A percentile compares a stretch with the other conserved stretches of the same genome.
Evolutionary conservation across 1,140 invertebrate genomes (phyloP).

Genomic region (Drosophila fuyamai): DNA sequence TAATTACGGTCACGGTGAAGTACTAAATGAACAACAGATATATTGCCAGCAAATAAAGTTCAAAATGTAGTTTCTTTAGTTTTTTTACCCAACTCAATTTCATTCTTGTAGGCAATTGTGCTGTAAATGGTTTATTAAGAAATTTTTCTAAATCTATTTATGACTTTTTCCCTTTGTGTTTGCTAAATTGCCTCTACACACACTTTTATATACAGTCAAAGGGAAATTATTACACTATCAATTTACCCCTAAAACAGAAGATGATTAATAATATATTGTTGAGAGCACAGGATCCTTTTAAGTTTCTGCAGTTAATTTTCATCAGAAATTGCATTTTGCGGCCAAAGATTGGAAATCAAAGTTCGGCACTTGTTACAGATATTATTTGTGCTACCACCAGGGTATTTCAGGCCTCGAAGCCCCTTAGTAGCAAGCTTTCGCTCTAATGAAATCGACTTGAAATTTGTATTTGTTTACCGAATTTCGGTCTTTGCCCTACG

Average conservation of each 20-base stretch:
- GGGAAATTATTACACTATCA: not conserved
- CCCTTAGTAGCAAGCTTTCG: not conserved
- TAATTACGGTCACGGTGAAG: too few relatives aligned
- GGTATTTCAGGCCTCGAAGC: not conserved
- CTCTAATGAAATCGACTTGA: conserved; percentile 8
- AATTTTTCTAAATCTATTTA: too few relatives aligned
- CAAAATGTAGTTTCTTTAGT: too few relatives aligned
- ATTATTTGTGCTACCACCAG: not conserved
- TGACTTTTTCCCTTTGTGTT: too few relatives aligned
- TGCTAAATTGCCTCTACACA: not conserved
- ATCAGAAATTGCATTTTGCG: too few relatives aligned
- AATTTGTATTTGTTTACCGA: conserved; percentile 31
- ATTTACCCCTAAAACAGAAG: not conserved
- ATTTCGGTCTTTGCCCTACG: conserved; percentile 12
- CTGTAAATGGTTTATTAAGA: too few relatives aligned
- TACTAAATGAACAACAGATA: too few relatives aligned
- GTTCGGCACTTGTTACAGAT: not conserved
- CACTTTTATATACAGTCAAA: not conserved
- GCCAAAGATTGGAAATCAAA: not conserved
- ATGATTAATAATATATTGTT: conserved; percentile 10
- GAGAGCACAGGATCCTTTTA: not conserved
- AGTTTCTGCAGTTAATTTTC: not conserved
- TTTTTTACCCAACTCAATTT: too few relatives aligned
- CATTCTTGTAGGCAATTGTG: too few relatives aligned
- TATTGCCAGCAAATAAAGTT: too few relatives aligned